phyloP scores from a whole-genome alignment of 2,113 vertebrate species.

The Seriola quinqueradiata region DNA sequence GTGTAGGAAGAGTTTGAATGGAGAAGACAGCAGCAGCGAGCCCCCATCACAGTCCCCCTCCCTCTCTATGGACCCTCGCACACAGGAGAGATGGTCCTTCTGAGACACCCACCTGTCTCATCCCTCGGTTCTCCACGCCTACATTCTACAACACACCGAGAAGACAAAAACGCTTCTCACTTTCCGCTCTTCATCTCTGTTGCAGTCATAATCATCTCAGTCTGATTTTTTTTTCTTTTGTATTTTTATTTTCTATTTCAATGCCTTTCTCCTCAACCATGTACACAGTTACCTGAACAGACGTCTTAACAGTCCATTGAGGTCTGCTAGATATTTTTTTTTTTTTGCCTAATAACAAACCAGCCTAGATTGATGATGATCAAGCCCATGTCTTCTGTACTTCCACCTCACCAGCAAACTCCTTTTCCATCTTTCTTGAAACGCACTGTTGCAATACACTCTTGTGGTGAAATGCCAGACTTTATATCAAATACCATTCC shows the following conservation, averaged over 20 bases:
- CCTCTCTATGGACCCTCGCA: constrained; percentile 87
- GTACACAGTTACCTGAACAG: constrained; percentile 42
- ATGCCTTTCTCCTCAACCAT: constrained; percentile 60
- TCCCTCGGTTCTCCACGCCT: constrained; percentile 40
- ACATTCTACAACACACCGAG: constrained; percentile 48
- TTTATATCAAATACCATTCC: constrained; percentile 36
- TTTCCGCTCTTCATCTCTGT: constrained; percentile 51
- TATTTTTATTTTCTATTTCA: constrained; percentile 69
- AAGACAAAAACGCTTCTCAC: constrained; percentile 53
- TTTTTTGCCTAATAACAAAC: constrained; percentile 45
- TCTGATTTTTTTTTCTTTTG: constrained; percentile 51
- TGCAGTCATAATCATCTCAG: constrained; percentile 65
- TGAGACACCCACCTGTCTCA: constrained; percentile 80
- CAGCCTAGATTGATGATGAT: constrained; percentile 52
- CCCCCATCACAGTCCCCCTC: constrained; percentile 81
- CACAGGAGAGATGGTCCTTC: constrained; percentile 95
- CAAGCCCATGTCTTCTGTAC: constrained; percentile 22
- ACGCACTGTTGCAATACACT: constrained; percentile 66
- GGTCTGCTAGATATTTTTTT: constrained; percentile 35
- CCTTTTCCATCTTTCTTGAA: constrained; percentile 49
- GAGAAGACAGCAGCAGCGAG: constrained; percentile 91
- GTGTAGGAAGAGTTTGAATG: constrained; percentile 95
- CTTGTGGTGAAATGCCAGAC: constrained; percentile 52
- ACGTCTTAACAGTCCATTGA: constrained; percentile 55
- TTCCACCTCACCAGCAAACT: constrained; percentile 30